A percentile compares a stretch with the other conserved stretches of the same genome.
Conservation (phyloP, 37 sponge, comb jelly and placozoan genomes). For the Cladorhizidae sp. region DNA sequence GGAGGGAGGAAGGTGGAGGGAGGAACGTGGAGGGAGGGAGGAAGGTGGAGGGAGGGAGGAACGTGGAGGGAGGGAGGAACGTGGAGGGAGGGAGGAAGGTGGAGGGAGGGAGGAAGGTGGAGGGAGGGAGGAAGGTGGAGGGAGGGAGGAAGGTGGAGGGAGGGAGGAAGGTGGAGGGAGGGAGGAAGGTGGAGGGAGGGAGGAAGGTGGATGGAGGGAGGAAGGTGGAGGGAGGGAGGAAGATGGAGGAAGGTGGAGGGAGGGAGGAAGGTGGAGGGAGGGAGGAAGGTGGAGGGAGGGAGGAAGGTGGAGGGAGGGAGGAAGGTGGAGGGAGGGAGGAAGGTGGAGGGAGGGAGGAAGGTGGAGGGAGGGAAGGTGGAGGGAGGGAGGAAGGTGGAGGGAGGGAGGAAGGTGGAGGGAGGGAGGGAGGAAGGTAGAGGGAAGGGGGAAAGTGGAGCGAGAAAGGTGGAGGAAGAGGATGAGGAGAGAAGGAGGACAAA, state of each 20-base stretch:
- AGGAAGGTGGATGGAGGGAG: not conserved
- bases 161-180: no score
- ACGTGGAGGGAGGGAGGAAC: no score
- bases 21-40: not conserved
- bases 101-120: not conserved
- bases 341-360: not conserved
- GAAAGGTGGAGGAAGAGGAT: not conserved
- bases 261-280: no score
- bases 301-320: not conserved
- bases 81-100: no score
- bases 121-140: not conserved
- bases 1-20: not conserved
- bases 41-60: no score
- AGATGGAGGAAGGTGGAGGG: not conserved
- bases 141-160: not conserved
- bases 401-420: not conserved
- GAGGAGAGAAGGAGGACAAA: not conserved
- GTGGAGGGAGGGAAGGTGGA: no score
- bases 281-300: not conserved
- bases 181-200: no score
- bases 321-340: not conserved
- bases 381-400: not conserved
- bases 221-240: not conserved
- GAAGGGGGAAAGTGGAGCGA: not conserved
- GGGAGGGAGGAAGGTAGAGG: no score